Conservation (phyloP, 2,797 vertebrate species). For the Phoeniculus purpureus region DNA sequence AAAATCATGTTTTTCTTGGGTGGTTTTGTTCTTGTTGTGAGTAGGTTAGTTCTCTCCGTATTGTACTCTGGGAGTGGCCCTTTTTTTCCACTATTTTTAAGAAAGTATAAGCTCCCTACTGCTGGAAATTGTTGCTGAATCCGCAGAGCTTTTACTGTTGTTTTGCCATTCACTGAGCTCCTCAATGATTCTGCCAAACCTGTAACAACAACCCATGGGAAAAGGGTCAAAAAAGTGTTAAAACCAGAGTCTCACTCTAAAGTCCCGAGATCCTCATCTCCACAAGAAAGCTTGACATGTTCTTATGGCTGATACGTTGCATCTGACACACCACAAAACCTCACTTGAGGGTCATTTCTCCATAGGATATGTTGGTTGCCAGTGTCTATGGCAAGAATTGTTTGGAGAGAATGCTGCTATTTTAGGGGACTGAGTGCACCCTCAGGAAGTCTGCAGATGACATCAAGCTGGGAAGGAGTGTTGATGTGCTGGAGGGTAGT, state of each 20-base stretch:
- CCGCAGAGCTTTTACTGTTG: conserved; percentile 5
- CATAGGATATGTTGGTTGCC: neutral
- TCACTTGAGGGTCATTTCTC: neutral
- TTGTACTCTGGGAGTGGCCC: neutral
- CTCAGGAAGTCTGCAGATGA: too few relatives aligned
- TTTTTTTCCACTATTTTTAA: neutral
- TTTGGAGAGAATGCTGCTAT: neutral
- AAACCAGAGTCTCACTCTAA: neutral
- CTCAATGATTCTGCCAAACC: neutral
- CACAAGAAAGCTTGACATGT: neutral
- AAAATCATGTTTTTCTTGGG: neutral
- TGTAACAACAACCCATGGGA: neutral
- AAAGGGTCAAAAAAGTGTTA: neutral
- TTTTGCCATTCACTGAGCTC: neutral
- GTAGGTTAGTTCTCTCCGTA: neutral
- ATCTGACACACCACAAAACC: neutral
- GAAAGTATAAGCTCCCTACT: neutral
- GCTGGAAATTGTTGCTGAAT: neutral
- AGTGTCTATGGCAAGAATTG: neutral
- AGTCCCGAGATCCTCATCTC: neutral
- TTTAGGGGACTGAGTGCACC: neutral
- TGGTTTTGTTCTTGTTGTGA: neutral
- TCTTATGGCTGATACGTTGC: neutral
- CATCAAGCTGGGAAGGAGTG: too few relatives aligned
- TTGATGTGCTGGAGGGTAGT: too few relatives aligned